Percentiles rank a stretch among this genome's conserved stretches.
phyloP scores from a whole-genome alignment of 2,113 vertebrate species.

The Fregata magnificens region DNA sequence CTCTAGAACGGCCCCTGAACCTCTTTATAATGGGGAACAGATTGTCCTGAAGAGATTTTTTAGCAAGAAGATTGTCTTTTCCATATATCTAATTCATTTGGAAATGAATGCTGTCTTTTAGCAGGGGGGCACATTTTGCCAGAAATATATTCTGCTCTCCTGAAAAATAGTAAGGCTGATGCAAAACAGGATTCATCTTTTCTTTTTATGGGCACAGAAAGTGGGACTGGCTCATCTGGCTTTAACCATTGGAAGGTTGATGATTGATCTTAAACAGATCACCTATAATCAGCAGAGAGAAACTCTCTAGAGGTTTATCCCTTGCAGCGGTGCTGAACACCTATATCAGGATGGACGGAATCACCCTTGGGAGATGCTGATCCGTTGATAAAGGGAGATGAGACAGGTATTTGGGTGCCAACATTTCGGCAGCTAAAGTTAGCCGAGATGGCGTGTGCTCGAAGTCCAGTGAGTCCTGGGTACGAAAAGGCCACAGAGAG shows the following conservation, averaged over 20 bases:
- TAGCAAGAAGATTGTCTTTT: not conserved
- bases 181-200: not conserved
- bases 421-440: not conserved
- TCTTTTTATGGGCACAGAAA: not conserved
- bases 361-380: not conserved
- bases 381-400: not conserved
- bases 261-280: not conserved
- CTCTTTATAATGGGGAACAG: not conserved
- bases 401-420: not conserved
- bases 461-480: not conserved
- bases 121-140: fast-evolving
- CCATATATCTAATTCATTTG: not conserved
- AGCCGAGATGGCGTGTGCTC: not conserved
- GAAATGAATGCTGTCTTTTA: not conserved
- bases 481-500: not conserved
- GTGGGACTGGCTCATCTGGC: not conserved
- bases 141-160: not conserved
- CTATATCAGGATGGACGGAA: not conserved
- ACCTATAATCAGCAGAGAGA: not conserved
- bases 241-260: fast-evolving
- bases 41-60: not conserved
- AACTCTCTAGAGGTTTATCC: not conserved
- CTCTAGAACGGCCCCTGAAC: not conserved
- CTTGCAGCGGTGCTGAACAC: not conserved
- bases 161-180: not conserved